Conservation (phyloP, 2,113 vertebrate species). For the Oreotrochilus melanogaster region DNA sequence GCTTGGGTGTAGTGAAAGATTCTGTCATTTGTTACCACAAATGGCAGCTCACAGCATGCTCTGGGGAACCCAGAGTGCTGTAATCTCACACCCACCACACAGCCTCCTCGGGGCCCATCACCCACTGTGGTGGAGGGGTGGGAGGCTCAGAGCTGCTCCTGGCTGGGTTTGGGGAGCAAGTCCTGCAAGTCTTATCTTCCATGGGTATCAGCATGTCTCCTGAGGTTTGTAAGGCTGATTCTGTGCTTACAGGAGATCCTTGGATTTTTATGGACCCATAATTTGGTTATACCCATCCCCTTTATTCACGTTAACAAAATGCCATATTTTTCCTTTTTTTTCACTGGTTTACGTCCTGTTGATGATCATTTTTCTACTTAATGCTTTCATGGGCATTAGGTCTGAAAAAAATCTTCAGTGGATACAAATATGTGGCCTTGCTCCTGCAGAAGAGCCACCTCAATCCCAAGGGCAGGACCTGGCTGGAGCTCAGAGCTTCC, state of each 20-base stretch:
- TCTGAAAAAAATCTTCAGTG: not conserved
- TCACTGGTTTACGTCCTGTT: not conserved
- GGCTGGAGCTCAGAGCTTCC: not conserved
- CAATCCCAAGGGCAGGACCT: not conserved
- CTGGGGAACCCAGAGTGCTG: constrained; percentile 2
- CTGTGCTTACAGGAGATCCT: not conserved
- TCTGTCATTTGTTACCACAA: constrained; percentile 64
- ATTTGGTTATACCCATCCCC: not conserved
- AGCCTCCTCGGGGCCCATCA: not conserved
- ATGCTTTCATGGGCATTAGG: not conserved
- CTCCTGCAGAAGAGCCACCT: not conserved
- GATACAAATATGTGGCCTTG: fast-evolving
- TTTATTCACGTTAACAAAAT: not conserved
- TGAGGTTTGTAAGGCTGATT: not conserved
- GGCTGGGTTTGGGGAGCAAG: not conserved
- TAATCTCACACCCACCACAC: constrained; percentile 16
- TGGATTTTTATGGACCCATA: not conserved
- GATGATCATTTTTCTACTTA: not conserved
- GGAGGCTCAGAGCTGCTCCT: not conserved
- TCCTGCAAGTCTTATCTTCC: not conserved
- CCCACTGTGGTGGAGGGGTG: not conserved
- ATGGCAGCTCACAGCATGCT: not conserved
- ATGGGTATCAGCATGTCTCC: not conserved
- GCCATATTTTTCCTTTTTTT: not conserved
- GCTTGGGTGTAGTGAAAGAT: constrained; percentile 45